These are phyloP conservation scores for Ceratosolen solmsi DNA, from an alignment of 1,140 invertebrate genomes.

Conservation along the genomic window DNA sequence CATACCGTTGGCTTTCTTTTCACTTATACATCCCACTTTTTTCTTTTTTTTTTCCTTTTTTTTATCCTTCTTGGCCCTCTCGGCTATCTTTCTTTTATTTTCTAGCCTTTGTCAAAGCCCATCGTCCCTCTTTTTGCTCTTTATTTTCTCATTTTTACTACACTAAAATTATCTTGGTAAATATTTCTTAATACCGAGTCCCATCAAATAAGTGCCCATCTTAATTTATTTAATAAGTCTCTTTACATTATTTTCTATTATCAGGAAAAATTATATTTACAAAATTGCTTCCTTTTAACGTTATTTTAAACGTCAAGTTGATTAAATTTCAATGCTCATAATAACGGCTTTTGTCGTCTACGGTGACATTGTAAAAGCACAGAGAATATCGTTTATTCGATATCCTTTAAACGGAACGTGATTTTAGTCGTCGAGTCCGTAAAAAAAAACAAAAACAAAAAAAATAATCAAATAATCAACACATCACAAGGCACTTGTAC, in stretches of 20 bases:
- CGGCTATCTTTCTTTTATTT: neutral
- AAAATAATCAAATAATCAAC: no score
- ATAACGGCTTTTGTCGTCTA: neutral
- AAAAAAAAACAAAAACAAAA: neutral
- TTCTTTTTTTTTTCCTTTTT: no score
- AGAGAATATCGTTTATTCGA: neutral
- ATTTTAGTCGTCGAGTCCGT: neutral
- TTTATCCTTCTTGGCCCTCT: neutral
- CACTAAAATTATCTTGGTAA: neutral
- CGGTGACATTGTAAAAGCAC: neutral
- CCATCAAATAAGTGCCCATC: neutral
- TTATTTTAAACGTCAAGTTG: neutral
- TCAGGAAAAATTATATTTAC: no score
- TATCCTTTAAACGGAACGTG: neutral
- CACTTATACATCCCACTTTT: neutral
- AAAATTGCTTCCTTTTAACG: neutral
- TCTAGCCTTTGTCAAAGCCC: neutral
- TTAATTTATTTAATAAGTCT: neutral
- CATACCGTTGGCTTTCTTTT: slow-evolving; percentile 7
- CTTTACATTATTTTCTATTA: neutral
- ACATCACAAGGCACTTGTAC: no score
- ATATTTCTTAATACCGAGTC: neutral
- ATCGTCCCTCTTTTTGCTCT: neutral
- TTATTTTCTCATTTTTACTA: slow-evolving; percentile 20
- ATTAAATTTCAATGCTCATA: neutral